A percentile compares a stretch with the other conserved stretches of the same genome.
phyloP scores from a whole-genome alignment of 23 tunicate genomes.

The Halocynthia aurantium region DNA sequence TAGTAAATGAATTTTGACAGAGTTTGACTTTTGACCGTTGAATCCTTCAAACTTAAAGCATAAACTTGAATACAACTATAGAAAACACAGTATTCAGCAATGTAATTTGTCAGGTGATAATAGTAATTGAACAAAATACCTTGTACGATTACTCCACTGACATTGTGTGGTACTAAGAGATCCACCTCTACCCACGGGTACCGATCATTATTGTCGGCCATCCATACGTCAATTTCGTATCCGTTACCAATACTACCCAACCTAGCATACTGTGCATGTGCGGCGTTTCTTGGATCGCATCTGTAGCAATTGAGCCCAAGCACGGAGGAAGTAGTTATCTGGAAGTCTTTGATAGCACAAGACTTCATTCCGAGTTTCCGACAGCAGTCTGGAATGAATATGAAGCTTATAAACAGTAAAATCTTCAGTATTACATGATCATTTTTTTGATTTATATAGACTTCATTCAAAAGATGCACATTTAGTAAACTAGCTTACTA shows the following conservation, averaged over 20 bases:
- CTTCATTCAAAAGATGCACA: no score
- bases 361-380: constrained; percentile 24
- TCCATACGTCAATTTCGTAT: constrained; percentile 19
- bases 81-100: not conserved
- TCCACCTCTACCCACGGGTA: constrained; percentile 37
- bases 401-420: not conserved
- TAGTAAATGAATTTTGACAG: not conserved
- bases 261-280: constrained; percentile 22
- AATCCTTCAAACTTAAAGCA: not conserved
- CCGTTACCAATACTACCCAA: constrained; percentile 5
- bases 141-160: constrained; percentile 33
- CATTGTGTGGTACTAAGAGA: constrained; percentile 13
- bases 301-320: constrained; percentile 19
- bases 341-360: constrained; percentile 21
- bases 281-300: constrained; percentile 5
- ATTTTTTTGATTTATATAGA: no score
- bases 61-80: not conserved
- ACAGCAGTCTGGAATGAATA: constrained; percentile 27
- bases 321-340: constrained; percentile 25
- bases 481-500: no score
- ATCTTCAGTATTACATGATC: no score
- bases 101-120: not conserved
- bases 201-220: constrained; percentile 20
- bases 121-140: constrained; percentile 7
- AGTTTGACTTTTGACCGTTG: not conserved